Percentiles rank a stretch among this genome's conserved stretches.
These are phyloP conservation scores for Rana temporaria DNA, from an alignment of 2,113 vertebrate genomes.

Conservation along the genomic window DNA sequence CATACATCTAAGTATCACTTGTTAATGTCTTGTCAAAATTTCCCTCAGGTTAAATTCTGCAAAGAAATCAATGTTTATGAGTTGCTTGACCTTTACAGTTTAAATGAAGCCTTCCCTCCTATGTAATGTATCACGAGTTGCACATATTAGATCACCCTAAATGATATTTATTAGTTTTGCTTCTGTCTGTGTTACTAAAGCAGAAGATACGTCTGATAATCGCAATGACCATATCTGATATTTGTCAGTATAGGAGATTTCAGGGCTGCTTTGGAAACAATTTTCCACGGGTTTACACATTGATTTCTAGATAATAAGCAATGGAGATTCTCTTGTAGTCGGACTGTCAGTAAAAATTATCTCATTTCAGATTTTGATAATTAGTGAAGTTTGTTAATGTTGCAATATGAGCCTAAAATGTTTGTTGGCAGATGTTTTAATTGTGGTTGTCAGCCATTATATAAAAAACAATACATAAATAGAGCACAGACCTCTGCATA, in stretches of 20 bases:
- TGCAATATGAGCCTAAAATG: background rate
- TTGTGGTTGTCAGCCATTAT: constrained; percentile 6
- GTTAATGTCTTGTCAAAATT: background rate
- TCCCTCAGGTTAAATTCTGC: background rate
- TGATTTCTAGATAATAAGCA: background rate
- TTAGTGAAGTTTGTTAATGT: constrained; percentile 25
- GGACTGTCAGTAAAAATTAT: constrained; percentile 11
- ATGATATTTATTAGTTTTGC: too few species aligned
- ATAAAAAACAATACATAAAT: background rate
- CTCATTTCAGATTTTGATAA: background rate
- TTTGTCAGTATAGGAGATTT: too few species aligned
- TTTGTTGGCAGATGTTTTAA: constrained; percentile 19
- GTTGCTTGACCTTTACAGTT: constrained; percentile 13
- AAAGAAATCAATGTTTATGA: constrained; percentile 15
- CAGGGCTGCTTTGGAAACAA: too few species aligned
- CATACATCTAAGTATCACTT: background rate
- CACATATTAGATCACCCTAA: too few species aligned
- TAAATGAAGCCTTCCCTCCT: background rate
- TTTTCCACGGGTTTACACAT: too few species aligned
- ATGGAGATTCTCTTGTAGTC: background rate
- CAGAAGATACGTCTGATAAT: too few species aligned
- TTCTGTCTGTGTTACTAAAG: too few species aligned
- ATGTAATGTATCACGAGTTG: background rate
- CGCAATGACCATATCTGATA: too few species aligned
- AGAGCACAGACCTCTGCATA: background rate